A percentile compares a stretch with the other conserved stretches of the same genome.
phyloP scores from a whole-genome alignment of 2,888 invertebrate genomes.

The Halictus quadricinctus region DNA sequence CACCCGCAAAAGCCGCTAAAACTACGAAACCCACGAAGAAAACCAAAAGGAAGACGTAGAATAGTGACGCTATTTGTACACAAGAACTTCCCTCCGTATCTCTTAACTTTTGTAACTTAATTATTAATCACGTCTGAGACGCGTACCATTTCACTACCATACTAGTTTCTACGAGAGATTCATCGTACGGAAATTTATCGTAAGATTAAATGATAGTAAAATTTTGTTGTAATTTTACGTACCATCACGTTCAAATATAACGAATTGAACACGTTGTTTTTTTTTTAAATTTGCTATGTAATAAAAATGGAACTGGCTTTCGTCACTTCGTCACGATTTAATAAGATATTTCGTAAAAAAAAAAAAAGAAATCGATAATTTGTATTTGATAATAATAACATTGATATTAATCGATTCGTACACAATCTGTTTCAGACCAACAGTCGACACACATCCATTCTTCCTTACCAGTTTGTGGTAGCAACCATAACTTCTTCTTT shows the following conservation, averaged over 20 bases:
- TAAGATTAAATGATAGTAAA: constrained; percentile 2
- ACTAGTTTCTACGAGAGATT: constrained; percentile 7
- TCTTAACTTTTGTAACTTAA: constrained; percentile 53
- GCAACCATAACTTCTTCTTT: not conserved
- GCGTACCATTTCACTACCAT: constrained; percentile 14
- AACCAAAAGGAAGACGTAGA: constrained; percentile 59
- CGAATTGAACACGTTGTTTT: constrained; percentile 10
- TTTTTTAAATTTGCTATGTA: not conserved
- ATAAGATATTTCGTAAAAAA: not conserved
- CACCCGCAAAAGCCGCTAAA: constrained; percentile 53
- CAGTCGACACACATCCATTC: not conserved
- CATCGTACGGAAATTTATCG: constrained; percentile 9
- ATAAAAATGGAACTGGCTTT: not conserved
- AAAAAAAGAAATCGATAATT: not conserved
- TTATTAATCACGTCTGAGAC: constrained; percentile 13
- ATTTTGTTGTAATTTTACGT: constrained; percentile 23
- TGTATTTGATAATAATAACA: not conserved
- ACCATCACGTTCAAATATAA: constrained; percentile 32
- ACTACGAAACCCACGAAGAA: constrained; percentile 60
- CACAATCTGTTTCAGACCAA: not conserved
- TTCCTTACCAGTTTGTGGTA: not conserved
- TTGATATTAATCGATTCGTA: not conserved
- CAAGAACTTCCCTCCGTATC: constrained; percentile 15
- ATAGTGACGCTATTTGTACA: constrained; percentile 9
- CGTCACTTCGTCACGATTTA: not conserved